Percentiles rank a stretch among this genome's conserved stretches.
Conservation (phyloP, 2,113 vertebrate genomes). For the Eulacestoma nigropectus region DNA sequence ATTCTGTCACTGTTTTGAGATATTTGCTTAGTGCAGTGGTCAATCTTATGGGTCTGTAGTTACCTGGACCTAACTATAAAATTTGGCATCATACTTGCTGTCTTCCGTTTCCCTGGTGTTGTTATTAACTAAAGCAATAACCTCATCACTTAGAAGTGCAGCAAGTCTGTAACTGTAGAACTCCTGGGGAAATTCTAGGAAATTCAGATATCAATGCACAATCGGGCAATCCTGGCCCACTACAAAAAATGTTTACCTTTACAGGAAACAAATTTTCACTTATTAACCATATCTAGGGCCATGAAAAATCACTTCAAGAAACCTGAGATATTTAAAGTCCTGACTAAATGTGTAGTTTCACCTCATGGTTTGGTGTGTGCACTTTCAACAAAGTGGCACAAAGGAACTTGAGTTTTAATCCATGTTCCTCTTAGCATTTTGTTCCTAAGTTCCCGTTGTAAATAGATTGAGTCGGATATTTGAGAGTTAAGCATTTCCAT, state of each 20-base stretch:
- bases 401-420: neutral
- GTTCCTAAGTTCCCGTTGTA: neutral
- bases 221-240: neutral
- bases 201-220: neutral
- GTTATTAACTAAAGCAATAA: neutral
- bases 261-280: neutral
- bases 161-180: neutral
- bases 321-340: neutral
- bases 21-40: neutral
- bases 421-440: neutral
- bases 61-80: neutral
- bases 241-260: neutral
- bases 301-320: neutral
- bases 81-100: neutral
- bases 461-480: neutral
- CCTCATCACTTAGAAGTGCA: neutral
- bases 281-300: neutral
- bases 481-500: conserved; percentile 21
- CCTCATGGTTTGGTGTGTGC: neutral
- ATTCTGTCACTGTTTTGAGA: neutral
- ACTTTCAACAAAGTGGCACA: neutral
- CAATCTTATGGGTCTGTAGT: neutral
- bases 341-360: neutral
- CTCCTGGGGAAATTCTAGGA: neutral
- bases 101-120: neutral